Evolutionary conservation across 2,113 vertebrate genomes (phyloP).

Genomic region (Microcebus griseorufus): DNA sequence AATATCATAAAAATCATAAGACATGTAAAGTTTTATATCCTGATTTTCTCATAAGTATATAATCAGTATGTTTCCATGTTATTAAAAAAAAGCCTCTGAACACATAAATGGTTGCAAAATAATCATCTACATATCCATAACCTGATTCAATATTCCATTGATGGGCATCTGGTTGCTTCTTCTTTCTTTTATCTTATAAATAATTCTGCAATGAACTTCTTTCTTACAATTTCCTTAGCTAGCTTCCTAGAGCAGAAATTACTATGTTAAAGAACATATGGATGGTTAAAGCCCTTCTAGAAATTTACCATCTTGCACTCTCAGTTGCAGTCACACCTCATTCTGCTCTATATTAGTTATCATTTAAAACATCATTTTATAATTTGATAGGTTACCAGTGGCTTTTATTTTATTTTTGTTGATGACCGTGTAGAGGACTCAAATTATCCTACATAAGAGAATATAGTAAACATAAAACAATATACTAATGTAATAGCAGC

Average conservation of each 20-base stretch:
- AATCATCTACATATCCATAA: background rate
- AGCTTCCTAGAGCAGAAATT: conserved; percentile 20
- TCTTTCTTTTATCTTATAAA: background rate
- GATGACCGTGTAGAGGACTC: background rate
- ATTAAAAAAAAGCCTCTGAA: background rate
- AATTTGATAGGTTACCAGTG: background rate
- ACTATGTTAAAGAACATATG: background rate
- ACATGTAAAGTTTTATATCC: background rate
- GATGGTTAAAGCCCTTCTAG: background rate
- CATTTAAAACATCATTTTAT: background rate
- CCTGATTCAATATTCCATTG: background rate
- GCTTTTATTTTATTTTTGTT: background rate
- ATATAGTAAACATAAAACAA: background rate
- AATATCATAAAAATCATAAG: background rate
- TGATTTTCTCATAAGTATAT: background rate
- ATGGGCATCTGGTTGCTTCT: background rate
- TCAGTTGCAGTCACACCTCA: background rate
- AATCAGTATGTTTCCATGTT: background rate
- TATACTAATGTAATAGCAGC: background rate
- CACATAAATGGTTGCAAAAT: background rate
- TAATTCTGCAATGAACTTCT: conserved; percentile 30
- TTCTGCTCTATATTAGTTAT: background rate
- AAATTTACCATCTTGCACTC: background rate
- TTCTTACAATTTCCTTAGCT: background rate
- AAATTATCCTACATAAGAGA: background rate